Base-by-base conservation (phyloP, 2,113 vertebrate species). In the Platanista minor region DNA sequence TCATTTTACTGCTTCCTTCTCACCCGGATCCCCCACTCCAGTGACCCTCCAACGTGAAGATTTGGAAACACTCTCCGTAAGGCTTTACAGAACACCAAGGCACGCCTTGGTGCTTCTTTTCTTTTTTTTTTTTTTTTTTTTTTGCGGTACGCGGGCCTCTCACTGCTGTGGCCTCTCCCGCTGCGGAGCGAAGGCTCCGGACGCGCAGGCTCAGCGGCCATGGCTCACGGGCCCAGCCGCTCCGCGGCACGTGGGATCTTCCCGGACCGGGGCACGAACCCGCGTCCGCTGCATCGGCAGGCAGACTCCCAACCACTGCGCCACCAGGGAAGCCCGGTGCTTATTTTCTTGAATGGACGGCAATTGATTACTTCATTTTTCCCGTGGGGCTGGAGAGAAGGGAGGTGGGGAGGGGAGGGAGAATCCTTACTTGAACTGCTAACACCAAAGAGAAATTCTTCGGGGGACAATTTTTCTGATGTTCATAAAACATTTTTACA, bases 401-500 rank as follows among this genome's bases (percentile, higher is more conserved):
- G 2, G 18, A 74, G 14, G 29, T 2, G 9, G 36, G 39, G 72
- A 49, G 29, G 25, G 61, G 36, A 8, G 49, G 8, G 1, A 36
- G 41, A 90, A 39, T 69, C 39, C 71, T 85, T 6, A 0, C 41
- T 64, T 78, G 54, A 91, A 61, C 88, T 77, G 64, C 12, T 52
- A 78, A 84, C 41, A 91, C 52, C 83, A 74, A 87, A 94, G 49
- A 88, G 61, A 94, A 77, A 64, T 67, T 66, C 61, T 84, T 72
- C 8, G 0, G 4, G 18, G 61, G 25, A 33, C 1, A 4, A 23
- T 74, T 95, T 62, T 87, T 75, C 87, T 59, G 41, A 92, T 64
- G n/a, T 66, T 91, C 64, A 59, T 43, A 71, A 80, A 91, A 92
- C 6, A 94, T 33, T 39, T 89, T 96, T 88, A 92, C 74, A 91